Evolutionary conservation across 2,797 vertebrate species (phyloP).

Genomic region (Distichodus sexfasciatus): DNA sequence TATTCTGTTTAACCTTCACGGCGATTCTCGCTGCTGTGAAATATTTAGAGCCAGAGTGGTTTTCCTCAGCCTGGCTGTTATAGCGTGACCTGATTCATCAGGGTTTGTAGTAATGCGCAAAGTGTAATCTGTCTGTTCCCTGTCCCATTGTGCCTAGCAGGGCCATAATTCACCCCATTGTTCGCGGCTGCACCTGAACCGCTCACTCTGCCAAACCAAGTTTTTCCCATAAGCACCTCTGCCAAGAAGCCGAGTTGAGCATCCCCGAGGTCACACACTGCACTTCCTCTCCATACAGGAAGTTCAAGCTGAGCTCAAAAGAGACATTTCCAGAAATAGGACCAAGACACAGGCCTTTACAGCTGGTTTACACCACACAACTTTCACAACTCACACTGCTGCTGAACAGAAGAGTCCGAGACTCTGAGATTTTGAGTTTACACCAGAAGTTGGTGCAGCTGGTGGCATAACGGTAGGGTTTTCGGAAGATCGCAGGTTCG

Average conservation of each 20-base stretch:
- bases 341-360: not conserved
- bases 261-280: slow-evolving; percentile 50
- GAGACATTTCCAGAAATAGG: not conserved
- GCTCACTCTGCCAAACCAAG: slow-evolving; percentile 60
- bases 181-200: slow-evolving; percentile 59
- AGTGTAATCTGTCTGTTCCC: slow-evolving; percentile 78
- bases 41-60: too few species aligned
- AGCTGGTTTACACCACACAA: too few species aligned
- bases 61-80: too few species aligned
- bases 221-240: slow-evolving; percentile 54
- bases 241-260: slow-evolving; percentile 46
- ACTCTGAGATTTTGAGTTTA: too few species aligned
- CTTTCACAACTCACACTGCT: not conserved
- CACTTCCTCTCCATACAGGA: slow-evolving; percentile 21
- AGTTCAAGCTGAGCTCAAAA: not conserved
- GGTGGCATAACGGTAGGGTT: too few species aligned
- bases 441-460: too few species aligned
- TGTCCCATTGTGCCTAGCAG: slow-evolving; percentile 67
- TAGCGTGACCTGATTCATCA: too few species aligned
- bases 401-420: too few species aligned
- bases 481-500: too few species aligned
- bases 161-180: slow-evolving; percentile 74
- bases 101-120: slow-evolving; percentile 76
- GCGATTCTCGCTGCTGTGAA: too few species aligned
- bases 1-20: too few species aligned